These are phyloP conservation scores for Yasuhikotakia modesta DNA, from an alignment of 2,797 vertebrate species.

Conservation along the genomic window DNA sequence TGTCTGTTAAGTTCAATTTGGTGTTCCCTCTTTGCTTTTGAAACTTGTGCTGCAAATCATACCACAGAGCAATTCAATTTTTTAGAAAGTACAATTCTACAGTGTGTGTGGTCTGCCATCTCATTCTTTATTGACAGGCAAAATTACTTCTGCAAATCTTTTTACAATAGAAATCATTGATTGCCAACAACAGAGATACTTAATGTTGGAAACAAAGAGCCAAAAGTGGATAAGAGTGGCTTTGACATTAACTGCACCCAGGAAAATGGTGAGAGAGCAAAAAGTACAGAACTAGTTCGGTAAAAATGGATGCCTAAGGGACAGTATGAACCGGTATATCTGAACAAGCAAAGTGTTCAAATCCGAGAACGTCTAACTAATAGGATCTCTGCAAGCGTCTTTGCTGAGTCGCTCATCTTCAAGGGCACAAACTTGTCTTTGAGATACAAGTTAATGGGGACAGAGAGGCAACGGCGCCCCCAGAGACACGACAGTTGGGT, in stretches of 20 bases:
- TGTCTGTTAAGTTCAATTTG: constrained; percentile 2
- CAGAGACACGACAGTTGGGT: constrained; percentile 15
- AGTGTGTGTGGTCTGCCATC: background rate
- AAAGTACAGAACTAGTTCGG: constrained; percentile 26
- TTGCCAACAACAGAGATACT: constrained; percentile 26
- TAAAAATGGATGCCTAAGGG: constrained; percentile 46
- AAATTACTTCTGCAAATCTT: constrained; percentile 8
- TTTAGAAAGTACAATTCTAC: constrained; percentile 11
- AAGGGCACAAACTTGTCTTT: constrained; percentile 45
- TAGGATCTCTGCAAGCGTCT: constrained; percentile 32
- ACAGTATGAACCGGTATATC: constrained; percentile 45
- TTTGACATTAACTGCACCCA: constrained; percentile 42
- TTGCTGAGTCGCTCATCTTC: constrained; percentile 41
- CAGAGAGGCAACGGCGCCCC: constrained; percentile 13
- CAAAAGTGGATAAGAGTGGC: constrained; percentile 18
- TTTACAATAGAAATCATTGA: constrained; percentile 23
- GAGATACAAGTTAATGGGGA: constrained; percentile 38
- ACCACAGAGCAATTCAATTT: background rate
- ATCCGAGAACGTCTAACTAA: constrained; percentile 53
- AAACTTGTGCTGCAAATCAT: background rate
- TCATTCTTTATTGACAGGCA: constrained; percentile 17
- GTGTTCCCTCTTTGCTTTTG: constrained; percentile 3
- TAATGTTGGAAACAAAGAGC: background rate
- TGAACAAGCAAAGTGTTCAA: constrained; percentile 48
- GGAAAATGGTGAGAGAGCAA: constrained; percentile 13